Evolutionary conservation across 2,888 invertebrate genomes (phyloP).

Genomic region (Sclerodermus sp.): DNA sequence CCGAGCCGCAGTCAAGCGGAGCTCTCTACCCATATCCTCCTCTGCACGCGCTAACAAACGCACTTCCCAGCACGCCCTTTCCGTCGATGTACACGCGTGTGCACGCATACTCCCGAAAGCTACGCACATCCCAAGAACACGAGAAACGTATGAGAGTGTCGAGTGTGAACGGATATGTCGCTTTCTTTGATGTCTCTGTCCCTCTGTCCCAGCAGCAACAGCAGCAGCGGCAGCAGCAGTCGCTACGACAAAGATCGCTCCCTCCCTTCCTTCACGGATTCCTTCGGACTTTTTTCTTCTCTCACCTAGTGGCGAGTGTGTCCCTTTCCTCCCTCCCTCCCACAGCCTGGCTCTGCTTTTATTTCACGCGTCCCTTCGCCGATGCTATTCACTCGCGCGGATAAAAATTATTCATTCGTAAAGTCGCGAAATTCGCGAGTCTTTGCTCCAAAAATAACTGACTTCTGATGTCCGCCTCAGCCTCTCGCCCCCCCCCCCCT

Average conservation of each 20-base stretch:
- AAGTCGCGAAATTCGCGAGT: too few relatives aligned
- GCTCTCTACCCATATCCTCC: slow-evolving; percentile 30
- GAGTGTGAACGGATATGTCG: slow-evolving; percentile 56
- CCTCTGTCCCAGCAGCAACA: slow-evolving; percentile 7
- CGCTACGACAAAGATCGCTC: neutral
- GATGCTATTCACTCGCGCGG: too few relatives aligned
- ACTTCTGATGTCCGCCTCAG: too few relatives aligned
- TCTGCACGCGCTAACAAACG: too few relatives aligned
- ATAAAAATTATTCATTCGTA: too few relatives aligned
- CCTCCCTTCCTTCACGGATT: neutral
- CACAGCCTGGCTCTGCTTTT: too few relatives aligned
- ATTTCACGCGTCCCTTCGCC: too few relatives aligned
- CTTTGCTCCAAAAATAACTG: too few relatives aligned
- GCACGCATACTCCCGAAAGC: slow-evolving; percentile 14
- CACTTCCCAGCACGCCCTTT: slow-evolving; percentile 11
- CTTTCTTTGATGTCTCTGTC: slow-evolving; percentile 51
- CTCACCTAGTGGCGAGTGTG: too few relatives aligned
- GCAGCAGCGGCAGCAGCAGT: too few relatives aligned
- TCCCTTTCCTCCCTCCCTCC: too few relatives aligned
- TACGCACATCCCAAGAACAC: slow-evolving; percentile 2
- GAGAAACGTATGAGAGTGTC: slow-evolving; percentile 32
- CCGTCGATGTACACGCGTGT: slow-evolving; percentile 5
- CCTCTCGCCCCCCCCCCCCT: too few relatives aligned
- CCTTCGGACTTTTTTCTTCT: neutral
- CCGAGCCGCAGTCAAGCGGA: slow-evolving; percentile 31